Evolutionary conservation across 92 coral and sea anemone genomes (phyloP).

Genomic region (Porites cylindrica): DNA sequence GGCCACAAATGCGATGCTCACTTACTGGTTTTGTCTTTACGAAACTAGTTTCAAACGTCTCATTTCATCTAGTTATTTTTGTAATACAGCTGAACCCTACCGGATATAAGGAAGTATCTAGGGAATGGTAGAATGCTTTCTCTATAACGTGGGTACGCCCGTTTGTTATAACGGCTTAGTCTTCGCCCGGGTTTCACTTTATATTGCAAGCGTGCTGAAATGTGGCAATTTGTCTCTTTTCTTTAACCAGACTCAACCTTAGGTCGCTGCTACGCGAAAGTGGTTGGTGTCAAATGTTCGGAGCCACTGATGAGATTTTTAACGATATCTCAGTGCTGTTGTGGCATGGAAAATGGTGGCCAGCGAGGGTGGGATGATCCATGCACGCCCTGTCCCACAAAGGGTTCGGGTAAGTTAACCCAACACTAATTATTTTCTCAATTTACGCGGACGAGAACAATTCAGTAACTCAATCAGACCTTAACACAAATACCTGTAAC

Average conservation of each 20-base stretch:
- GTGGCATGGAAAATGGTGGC: constrained; percentile 92
- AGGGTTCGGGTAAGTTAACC: constrained; percentile 63
- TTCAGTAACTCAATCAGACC: too few relatives aligned
- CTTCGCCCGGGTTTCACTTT: neutral
- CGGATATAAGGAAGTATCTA: too few relatives aligned
- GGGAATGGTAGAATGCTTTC: too few relatives aligned
- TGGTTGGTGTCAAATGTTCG: constrained; percentile 69
- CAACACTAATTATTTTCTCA: neutral
- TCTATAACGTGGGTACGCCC: too few relatives aligned
- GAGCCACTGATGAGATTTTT: constrained; percentile 79
- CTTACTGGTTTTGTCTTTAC: too few relatives aligned
- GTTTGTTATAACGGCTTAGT: too few relatives aligned
- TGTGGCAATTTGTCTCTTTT: neutral
- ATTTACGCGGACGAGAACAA: too few relatives aligned
- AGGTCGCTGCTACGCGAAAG: constrained; percentile 82
- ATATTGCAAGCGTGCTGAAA: neutral
- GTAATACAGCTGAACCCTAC: too few relatives aligned
- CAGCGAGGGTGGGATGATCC: constrained; percentile 88
- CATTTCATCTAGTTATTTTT: too few relatives aligned
- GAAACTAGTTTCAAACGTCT: too few relatives aligned
- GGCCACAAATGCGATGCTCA: too few relatives aligned
- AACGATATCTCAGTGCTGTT: constrained; percentile 95
- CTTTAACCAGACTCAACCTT: constrained; percentile 70
- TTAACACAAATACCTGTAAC: too few relatives aligned
- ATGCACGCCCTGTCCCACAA: constrained; percentile 85